Conservation (phyloP, 2,113 vertebrate species). For the Cacatua alba region DNA sequence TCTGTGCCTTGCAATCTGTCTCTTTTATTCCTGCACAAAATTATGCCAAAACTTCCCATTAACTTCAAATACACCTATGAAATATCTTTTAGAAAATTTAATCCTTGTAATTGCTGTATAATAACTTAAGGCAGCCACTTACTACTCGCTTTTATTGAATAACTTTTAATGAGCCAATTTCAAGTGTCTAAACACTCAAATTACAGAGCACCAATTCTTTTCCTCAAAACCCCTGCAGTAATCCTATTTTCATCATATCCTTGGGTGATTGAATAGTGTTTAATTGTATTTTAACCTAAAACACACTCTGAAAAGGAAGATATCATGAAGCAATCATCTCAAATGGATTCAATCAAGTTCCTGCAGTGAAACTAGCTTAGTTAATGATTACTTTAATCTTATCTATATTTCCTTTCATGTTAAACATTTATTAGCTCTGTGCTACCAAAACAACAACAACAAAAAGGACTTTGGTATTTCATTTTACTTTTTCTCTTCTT, state of each 20-base stretch:
- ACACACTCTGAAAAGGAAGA: neutral
- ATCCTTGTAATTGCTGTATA: neutral
- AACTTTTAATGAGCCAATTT: neutral
- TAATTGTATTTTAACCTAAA: neutral
- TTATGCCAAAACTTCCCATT: neutral
- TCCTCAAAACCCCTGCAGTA: neutral
- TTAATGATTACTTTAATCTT: conserved; percentile 15
- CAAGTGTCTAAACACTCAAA: neutral
- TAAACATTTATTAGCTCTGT: neutral
- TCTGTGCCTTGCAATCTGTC: neutral
- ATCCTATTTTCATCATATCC: neutral
- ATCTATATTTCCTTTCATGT: neutral
- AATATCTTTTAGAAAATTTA: neutral
- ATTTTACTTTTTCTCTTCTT: neutral
- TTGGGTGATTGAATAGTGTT: neutral
- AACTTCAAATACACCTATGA: neutral
- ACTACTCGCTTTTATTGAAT: neutral
- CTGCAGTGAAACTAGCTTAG: conserved; percentile 3
- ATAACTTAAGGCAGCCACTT: neutral
- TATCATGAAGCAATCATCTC: neutral
- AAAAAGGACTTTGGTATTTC: neutral
- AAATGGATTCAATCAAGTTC: conserved; percentile 29
- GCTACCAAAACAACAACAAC: neutral
- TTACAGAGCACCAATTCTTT: neutral
- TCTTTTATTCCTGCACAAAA: neutral